Evolutionary conservation across 2,797 vertebrate species (phyloP).

Genomic region (Otus scops): DNA sequence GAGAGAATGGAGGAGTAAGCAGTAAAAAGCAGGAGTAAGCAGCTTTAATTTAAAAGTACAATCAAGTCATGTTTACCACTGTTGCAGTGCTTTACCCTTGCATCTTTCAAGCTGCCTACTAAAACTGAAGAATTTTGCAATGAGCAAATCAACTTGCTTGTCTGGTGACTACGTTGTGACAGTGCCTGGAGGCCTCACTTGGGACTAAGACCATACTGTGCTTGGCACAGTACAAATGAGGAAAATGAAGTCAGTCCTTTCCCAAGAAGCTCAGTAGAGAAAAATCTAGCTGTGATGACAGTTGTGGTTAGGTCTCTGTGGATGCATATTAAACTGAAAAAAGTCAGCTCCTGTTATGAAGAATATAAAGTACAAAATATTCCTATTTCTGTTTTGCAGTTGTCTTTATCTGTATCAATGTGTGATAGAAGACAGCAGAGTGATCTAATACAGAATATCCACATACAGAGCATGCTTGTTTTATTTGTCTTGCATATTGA

Average conservation of each 20-base stretch:
- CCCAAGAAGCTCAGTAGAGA: not conserved
- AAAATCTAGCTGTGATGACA: not conserved
- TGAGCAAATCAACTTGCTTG: not conserved
- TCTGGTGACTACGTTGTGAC: not conserved
- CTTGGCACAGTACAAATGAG: not conserved
- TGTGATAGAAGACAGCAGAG: not conserved
- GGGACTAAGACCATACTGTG: not conserved
- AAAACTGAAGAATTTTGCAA: not conserved
- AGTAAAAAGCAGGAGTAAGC: slow-evolving; percentile 17
- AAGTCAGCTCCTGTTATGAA: not conserved
- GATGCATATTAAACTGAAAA: not conserved
- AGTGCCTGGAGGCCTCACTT: not conserved
- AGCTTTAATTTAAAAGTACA: not conserved
- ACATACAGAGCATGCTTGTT: not conserved
- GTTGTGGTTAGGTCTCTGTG: not conserved
- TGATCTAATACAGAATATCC: not conserved
- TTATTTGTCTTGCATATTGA: not conserved
- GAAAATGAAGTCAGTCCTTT: slow-evolving; percentile 12
- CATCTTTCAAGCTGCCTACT: not conserved
- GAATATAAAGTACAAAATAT: not conserved
- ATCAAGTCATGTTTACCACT: not conserved
- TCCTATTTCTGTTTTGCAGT: not conserved
- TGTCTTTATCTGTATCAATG: not conserved
- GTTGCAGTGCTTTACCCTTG: not conserved
- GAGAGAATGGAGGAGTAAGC: not conserved